Base-by-base conservation (phyloP, 1,140 invertebrate genomes). In the Elymnias hypermnestra region DNA sequence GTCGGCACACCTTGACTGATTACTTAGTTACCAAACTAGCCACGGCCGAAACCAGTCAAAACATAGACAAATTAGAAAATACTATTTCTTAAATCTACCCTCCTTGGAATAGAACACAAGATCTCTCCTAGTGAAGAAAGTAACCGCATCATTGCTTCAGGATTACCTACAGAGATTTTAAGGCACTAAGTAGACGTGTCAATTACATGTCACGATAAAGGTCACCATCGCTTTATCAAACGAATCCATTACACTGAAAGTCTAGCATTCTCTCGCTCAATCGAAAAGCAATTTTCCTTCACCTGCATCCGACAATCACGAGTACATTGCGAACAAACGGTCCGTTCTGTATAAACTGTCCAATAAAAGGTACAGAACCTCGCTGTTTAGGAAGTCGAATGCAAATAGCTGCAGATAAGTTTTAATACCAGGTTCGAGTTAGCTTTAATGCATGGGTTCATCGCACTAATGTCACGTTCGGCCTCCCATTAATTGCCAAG, bases 371-470 rank as follows among this genome's bases (percentile, higher is more conserved):
- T 53, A 61, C 62, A 71, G 47, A 75, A 58, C 52, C 52, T 51
- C 50, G 59, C 57, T 58, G 62, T 79, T 82, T 82, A 82, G 81
- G 81, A 82, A 84, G 77, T 82, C 51, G 68, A 79, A 82, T 72
- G 75, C 73, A 82, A 83, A 79, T 78, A 75, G 67, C 75, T 72
- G 62, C 71, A 78, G 76, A 83, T 82, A 84, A 77, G 70, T 82
- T 79, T 83, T 84, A 84, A 84, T 84, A 75, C 66, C 52, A 45
- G 72, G 63, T 63, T 69, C 40, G 62, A 53, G 66, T 54, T 63
- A 57, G 64, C 66, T 67, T 44, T 82, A 84, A 84, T 84, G 76
- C 55, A 57, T 53, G 57, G 69, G 76, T 83, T 75, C 76, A 72
- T 63, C 66, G 66, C 57, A 68, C 76, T 84, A 79, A 84, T 83